Conservation (phyloP, 2,888 invertebrate species). For the Desoria tigrina region DNA sequence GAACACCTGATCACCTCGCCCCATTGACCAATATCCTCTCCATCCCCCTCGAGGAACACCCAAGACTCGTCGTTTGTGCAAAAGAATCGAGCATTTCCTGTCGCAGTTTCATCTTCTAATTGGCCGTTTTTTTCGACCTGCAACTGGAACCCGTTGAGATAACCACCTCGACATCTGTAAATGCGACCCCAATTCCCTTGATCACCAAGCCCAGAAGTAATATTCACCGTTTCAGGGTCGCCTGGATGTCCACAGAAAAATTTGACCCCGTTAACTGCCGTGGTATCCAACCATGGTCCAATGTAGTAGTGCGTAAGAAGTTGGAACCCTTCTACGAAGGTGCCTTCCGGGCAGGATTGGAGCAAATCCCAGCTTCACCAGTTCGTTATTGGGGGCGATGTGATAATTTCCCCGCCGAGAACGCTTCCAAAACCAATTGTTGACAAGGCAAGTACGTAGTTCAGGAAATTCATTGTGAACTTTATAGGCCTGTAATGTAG, state of each 20-base stretch:
- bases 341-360: conserved; percentile 23
- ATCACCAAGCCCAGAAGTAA: conserved; percentile 14
- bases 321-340: conserved; percentile 28
- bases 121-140: conserved; percentile 17
- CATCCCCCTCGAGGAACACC: no score
- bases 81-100: no score
- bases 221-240: background rate
- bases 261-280: conserved; percentile 21
- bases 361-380: conserved; percentile 33
- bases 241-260: conserved; percentile 29
- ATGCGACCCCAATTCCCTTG: conserved; percentile 30
- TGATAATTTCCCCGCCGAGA: conserved; percentile 19
- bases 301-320: conserved; percentile 24
- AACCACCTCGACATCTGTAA: conserved; percentile 26
- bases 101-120: conserved; percentile 27
- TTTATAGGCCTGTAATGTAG: no score
- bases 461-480: no score
- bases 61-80: no score
- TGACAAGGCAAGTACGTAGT: no score
- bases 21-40: no score
- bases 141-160: conserved; percentile 27
- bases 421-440: no score
- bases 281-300: conserved; percentile 20
- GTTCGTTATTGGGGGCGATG: conserved; percentile 23
- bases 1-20: no score